Conservation (phyloP, 2,797 vertebrate genomes). For the Crocidura indochinensis region DNA sequence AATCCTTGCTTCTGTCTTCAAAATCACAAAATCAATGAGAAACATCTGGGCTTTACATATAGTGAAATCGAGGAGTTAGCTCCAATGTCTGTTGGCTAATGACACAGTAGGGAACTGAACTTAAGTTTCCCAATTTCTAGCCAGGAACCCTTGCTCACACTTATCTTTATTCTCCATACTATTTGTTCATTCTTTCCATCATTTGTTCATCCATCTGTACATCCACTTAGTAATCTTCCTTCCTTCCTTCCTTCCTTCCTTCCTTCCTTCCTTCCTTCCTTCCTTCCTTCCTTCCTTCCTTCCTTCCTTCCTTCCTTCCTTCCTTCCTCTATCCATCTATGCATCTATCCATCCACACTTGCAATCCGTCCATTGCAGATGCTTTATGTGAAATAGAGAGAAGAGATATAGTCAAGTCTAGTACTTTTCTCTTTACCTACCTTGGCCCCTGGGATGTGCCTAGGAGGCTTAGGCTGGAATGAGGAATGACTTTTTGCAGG, state of each 20-base stretch:
- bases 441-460: no score
- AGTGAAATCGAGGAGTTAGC: neutral
- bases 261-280: neutral
- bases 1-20: constrained; percentile 10
- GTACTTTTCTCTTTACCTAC: no score
- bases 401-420: no score
- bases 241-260: neutral
- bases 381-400: no score
- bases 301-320: neutral
- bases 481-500: no score
- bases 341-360: neutral
- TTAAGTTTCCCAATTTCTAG: neutral
- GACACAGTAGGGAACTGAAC: neutral
- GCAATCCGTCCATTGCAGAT: no score
- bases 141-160: no score
- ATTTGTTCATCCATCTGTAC: neutral
- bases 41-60: neutral
- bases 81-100: constrained; percentile 1
- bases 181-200: neutral
- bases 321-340: neutral
- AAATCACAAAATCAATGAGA: neutral
- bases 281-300: neutral
- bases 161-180: neutral
- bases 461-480: no score
- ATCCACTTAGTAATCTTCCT: no score